A percentile compares a stretch with the other conserved stretches of the same genome.
Conservation (phyloP, 2,797 vertebrate species). For the Gadopsis bispinosus region DNA sequence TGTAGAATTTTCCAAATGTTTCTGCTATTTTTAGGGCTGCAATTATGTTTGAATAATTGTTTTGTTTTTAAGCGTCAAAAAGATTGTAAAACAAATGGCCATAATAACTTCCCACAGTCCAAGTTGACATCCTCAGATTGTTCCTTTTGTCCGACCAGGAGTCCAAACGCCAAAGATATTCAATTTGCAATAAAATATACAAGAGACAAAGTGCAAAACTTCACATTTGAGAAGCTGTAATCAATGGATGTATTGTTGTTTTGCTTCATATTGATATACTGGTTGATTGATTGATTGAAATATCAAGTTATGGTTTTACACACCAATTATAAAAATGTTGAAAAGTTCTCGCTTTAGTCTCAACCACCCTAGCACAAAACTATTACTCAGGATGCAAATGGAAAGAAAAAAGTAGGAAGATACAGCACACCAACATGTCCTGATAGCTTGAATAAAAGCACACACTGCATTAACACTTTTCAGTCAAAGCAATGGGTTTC, state of each 20-base stretch:
- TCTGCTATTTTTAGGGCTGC: neutral
- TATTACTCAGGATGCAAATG: constrained; percentile 9
- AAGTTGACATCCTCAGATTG: neutral
- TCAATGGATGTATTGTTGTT: neutral
- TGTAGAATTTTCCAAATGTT: neutral
- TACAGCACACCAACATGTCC: neutral
- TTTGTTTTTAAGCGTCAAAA: neutral
- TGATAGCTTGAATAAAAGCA: constrained; percentile 13
- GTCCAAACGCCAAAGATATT: neutral
- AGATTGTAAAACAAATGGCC: neutral
- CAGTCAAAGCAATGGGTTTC: neutral
- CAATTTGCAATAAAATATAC: neutral
- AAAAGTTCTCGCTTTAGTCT: neutral
- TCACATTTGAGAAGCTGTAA: neutral
- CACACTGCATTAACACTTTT: neutral
- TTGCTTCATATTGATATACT: neutral
- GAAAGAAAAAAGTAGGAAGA: neutral
- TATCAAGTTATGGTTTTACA: neutral
- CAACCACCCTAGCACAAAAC: constrained; percentile 4
- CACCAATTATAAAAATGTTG: too few species aligned
- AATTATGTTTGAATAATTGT: neutral
- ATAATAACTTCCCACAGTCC: neutral
- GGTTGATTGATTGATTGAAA: neutral
- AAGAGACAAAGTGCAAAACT: neutral
- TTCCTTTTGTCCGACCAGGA: neutral